phyloP scores from a whole-genome alignment of 2,797 vertebrate genomes.

The Brachyalestes nurse region DNA sequence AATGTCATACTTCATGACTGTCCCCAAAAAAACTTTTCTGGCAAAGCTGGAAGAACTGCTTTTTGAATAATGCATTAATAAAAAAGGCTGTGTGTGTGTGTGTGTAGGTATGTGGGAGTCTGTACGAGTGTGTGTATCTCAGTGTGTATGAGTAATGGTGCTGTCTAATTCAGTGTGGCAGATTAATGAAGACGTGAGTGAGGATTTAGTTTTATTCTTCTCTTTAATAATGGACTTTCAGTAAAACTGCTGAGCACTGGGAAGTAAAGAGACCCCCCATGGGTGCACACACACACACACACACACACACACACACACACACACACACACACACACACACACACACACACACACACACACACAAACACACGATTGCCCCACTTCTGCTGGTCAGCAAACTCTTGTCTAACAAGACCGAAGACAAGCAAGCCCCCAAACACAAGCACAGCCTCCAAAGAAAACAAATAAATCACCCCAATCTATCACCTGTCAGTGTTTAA shows the following conservation, averaged over 20 bases:
- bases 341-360: background rate
- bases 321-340: background rate
- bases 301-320: slow-evolving; percentile 9
- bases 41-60: slow-evolving; percentile 11
- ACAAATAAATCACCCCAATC: background rate
- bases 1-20: background rate
- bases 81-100: background rate
- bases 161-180: slow-evolving; percentile 35
- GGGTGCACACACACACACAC: no score
- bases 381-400: slow-evolving; percentile 11
- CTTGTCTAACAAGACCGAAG: background rate
- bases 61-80: slow-evolving; percentile 38
- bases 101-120: background rate
- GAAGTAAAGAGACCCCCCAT: background rate
- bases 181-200: slow-evolving; percentile 38
- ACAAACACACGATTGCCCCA: background rate
- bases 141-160: slow-evolving; percentile 25
- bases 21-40: slow-evolving; percentile 8
- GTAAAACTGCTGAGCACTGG: slow-evolving; percentile 33
- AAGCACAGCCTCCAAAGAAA: background rate
- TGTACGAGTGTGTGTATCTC: background rate
- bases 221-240: slow-evolving; percentile 41
- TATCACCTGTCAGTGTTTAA: background rate
- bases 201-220: slow-evolving; percentile 24
- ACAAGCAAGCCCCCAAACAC: background rate